Evolutionary conservation across 2,888 invertebrate genomes (phyloP), one percentile per base, ranked within the genome.

Genomic region (Caenorhabditis sulstoni): DNA sequence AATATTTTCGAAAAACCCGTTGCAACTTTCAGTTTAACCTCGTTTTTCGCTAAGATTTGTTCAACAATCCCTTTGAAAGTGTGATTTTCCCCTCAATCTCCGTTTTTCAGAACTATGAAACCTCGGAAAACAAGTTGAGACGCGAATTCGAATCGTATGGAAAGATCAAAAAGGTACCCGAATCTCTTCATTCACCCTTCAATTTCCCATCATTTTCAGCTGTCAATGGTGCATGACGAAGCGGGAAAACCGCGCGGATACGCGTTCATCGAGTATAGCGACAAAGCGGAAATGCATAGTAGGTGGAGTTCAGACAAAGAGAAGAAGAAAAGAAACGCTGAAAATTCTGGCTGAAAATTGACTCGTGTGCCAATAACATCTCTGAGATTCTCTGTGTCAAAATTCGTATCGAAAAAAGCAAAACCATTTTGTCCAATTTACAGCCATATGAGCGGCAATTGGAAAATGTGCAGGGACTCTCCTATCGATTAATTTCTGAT

Each of bases 251-350:
- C 97, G 11, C 93, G 98, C 86, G 99, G 99, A 81, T 99, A 98
- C 92, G 98, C 98, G 53, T 99, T 99, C 93, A 97, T 99, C 90
- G 99, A 99, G 92, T 99, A 97, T 92, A 97, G 98, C 91, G 96
- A 97, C 92, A 98, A 98, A 92, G 93, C 97, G 81, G 99, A 99
- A 92, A 99, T 99, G 99, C 98, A 98, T 92, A 96, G 97, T 97
- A 93, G 95, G 96, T 96, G 92, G 29, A n/a, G n/a, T n/a, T n/a
- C 5, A 50, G 20, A 16, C 49, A 16, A 53, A 44, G n/a, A n/a
- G n/a, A n/a, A n/a, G n/a, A n/a, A n/a, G n/a, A n/a, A n/a, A n/a
- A n/a, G n/a, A 41, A 45, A 8, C 44, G 4, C 16, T 22, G 9
- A 12, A 9, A 16, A 12, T 53, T 67, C 47, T 7, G 29, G 20